Evolutionary conservation across 2,888 invertebrate genomes (phyloP).

Genomic region (Papilio gigon): DNA sequence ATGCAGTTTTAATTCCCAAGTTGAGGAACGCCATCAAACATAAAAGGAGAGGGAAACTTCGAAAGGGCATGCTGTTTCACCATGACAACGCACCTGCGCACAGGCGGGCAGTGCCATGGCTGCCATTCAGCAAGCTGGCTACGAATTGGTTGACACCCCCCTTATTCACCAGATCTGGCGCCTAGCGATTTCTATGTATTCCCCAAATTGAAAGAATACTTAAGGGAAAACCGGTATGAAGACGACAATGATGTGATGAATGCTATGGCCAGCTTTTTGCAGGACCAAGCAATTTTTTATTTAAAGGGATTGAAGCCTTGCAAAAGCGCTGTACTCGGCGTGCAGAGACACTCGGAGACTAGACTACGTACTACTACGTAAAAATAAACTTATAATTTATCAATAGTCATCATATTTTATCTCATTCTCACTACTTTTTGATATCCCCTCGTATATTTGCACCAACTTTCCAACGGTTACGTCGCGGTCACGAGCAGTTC

Average conservation of each 20-base stretch:
- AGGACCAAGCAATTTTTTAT: constrained; percentile 40
- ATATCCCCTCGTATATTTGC: no score
- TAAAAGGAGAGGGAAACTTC: constrained; percentile 39
- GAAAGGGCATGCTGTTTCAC: constrained; percentile 1
- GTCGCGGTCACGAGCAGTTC: background rate
- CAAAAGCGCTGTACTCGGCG: constrained; percentile 33
- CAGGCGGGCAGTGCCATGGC: constrained; percentile 45
- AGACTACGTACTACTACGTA: no score
- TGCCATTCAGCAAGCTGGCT: constrained; percentile 44
- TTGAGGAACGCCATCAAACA: constrained; percentile 39
- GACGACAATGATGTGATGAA: constrained; percentile 42
- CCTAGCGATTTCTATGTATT: no score
- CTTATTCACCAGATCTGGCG: no score
- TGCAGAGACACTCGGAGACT: background rate
- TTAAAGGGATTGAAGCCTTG: constrained; percentile 34
- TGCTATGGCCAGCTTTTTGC: constrained; percentile 41
- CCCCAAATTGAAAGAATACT: no score
- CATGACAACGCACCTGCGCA: constrained; percentile 40
- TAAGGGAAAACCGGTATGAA: constrained; percentile 44
- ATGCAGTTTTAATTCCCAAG: constrained; percentile 1
- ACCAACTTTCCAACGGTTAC: no score
- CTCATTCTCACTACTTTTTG: background rate
- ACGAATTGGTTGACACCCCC: constrained; percentile 42
- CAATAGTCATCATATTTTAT: background rate
- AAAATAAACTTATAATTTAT: background rate